These are phyloP conservation scores for Triops cancriformis DNA, from an alignment of 1,140 invertebrate species.

Conservation along the genomic window DNA sequence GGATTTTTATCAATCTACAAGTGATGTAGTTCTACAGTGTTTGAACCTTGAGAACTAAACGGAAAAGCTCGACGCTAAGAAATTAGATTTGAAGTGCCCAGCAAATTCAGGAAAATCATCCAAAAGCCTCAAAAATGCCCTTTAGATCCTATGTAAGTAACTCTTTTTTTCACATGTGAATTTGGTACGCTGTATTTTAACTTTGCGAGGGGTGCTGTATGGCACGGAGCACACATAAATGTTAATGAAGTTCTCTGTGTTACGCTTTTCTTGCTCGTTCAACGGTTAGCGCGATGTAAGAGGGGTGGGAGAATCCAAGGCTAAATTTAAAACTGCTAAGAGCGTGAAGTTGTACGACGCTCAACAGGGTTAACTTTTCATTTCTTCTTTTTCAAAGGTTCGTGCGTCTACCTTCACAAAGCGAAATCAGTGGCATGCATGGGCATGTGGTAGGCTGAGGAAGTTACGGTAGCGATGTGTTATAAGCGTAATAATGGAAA, in stretches of 20 bases:
- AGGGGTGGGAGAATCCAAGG: background rate
- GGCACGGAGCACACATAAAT: background rate
- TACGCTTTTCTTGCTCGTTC: background rate
- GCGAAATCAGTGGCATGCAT: too few relatives aligned
- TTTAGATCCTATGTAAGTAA: background rate
- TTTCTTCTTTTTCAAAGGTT: background rate
- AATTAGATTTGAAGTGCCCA: background rate
- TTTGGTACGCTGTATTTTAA: background rate
- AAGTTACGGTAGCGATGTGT: too few relatives aligned
- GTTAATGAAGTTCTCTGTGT: background rate
- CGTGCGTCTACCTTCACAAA: too few relatives aligned
- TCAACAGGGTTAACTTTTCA: background rate
- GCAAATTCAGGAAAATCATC: background rate
- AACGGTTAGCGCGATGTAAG: background rate
- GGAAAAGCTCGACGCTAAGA: too few relatives aligned
- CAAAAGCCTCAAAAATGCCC: background rate
- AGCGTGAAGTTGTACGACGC: background rate
- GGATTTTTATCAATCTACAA: background rate
- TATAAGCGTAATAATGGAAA: too few relatives aligned
- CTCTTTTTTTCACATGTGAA: background rate
- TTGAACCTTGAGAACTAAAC: too few relatives aligned
- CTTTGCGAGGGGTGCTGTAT: background rate
- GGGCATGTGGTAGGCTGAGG: too few relatives aligned
- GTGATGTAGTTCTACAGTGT: too few relatives aligned
- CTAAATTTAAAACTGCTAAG: constrained; percentile 11